Conservation (phyloP, 2,888 invertebrate species). For the Elysia crispata region DNA sequence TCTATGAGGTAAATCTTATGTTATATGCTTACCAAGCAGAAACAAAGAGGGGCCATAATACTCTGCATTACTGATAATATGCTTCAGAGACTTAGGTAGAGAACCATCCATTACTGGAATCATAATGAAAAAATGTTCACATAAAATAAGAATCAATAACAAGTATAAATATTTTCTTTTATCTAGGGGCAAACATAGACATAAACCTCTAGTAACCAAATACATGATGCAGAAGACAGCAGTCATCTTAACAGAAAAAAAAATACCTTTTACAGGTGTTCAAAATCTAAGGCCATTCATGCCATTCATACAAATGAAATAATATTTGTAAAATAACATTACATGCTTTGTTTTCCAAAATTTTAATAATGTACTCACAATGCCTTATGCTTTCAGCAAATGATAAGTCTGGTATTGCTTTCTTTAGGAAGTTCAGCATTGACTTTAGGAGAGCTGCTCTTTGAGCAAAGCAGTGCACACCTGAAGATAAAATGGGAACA, state of each 20-base stretch:
- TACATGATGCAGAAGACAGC: too few relatives aligned
- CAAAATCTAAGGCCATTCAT: too few relatives aligned
- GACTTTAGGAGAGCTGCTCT: constrained; percentile 90
- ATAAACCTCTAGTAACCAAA: too few relatives aligned
- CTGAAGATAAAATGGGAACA: constrained; percentile 15
- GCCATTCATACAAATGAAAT: too few relatives aligned
- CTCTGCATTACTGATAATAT: constrained; percentile 91
- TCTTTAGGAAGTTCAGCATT: constrained; percentile 92
- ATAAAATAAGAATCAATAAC: too few relatives aligned
- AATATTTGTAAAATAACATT: too few relatives aligned
- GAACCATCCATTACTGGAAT: constrained; percentile 88
- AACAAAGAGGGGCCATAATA: constrained; percentile 93
- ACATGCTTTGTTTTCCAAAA: too few relatives aligned
- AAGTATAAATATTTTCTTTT: too few relatives aligned
- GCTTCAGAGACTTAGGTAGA: constrained; percentile 86
- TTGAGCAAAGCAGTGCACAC: constrained; percentile 81
- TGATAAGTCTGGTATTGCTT: constrained; percentile 86
- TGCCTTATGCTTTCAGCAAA: constrained; percentile 89
- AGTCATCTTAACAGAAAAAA: too few relatives aligned
- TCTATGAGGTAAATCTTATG: too few relatives aligned
- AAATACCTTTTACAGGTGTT: too few relatives aligned
- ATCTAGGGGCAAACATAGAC: too few relatives aligned
- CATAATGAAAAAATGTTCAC: constrained; percentile 32
- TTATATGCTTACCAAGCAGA: constrained; percentile 85
- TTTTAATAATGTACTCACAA: constrained; percentile 66